Evolutionary conservation across 2,888 invertebrate species (phyloP), one percentile per base, ranked within the genome.

Genomic region (Phalera bucephala): DNA sequence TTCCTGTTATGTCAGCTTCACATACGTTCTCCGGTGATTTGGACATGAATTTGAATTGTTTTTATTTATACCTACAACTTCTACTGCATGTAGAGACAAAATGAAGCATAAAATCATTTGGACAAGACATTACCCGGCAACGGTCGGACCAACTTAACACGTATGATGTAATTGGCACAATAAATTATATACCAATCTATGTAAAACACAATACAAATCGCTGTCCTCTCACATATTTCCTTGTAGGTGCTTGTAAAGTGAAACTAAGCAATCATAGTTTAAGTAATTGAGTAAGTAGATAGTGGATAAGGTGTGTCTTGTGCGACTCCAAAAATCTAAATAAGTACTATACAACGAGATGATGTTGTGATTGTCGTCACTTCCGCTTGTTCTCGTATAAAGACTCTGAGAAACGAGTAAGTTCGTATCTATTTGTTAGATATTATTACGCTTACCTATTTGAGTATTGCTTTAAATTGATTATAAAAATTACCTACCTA

Each of bases 211-310:
- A 53, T 50, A 58, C 50, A 48, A 52, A 38, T 49, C 37, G 64
- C 69, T 77, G 68, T 73, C 72, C 70, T 62, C 65, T 51, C 58
- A 61, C 61, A 66, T 65, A 58, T 64, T 63, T 64, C 59, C 47
- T 68, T 69, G 68, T 80, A 78, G 76, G 76, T 72, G 80, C 80
- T 78, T 80, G 61, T 64, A 65, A 70, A 57, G 55, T 40, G 33
- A 64, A 60, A 63, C n/a, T 57, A 55, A 78, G 74, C 76, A 74
- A 75, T 76, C 63, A 50, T 73, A 70, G 67, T 54, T 50, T 70
- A 73, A 55, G 52, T 59, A 45, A 57, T 61, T 52, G 51, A 63
- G 54, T 68, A 66, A 46, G 40, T 65, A 60, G 36, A 38, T 48
- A 45, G 62, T 52, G 52, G 54, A 59, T 66, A 62, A 66, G 64